phyloP scores from a whole-genome alignment of 2,113 vertebrate genomes.

The Hypomesus transpacificus region DNA sequence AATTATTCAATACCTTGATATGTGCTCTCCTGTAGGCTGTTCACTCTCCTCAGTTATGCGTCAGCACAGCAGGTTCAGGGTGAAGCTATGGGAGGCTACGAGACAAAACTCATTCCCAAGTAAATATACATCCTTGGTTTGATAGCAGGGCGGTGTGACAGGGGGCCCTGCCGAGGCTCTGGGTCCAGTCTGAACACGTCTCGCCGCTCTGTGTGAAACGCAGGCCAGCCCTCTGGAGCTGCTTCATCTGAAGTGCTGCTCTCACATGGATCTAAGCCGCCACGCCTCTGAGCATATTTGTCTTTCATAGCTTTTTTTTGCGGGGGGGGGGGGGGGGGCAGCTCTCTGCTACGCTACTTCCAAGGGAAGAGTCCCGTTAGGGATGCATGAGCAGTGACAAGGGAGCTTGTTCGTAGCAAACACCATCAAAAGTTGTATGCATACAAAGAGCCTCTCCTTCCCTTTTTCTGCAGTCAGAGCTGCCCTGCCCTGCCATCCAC shows the following conservation, averaged over 20 bases:
- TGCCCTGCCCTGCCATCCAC: too few species aligned
- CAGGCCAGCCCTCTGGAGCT: conserved; percentile 10
- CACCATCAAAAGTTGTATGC: conserved; percentile 5
- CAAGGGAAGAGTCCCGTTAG: conserved; percentile 16
- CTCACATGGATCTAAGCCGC: conserved; percentile 25
- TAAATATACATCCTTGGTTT: conserved; percentile 32
- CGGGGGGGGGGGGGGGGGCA: background rate
- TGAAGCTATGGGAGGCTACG: background rate
- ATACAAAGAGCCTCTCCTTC: background rate
- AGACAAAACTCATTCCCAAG: conserved; percentile 21
- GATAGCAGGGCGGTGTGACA: conserved; percentile 33
- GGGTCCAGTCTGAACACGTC: conserved; percentile 45
- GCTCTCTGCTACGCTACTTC: conserved; percentile 20
- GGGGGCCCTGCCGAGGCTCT: conserved; percentile 36
- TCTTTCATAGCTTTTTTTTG: conserved; percentile 38
- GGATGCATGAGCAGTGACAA: conserved; percentile 12
- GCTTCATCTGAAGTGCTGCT: conserved; percentile 25
- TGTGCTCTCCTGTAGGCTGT: background rate
- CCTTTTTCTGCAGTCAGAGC: background rate
- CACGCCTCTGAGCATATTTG: conserved; percentile 24
- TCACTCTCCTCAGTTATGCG: background rate
- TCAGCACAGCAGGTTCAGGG: background rate
- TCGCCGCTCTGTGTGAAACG: conserved; percentile 35
- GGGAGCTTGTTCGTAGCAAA: background rate
- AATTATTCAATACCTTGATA: conserved; percentile 1